A percentile compares a stretch with the other conserved stretches of the same genome.
These are phyloP conservation scores for Nylanderia fulva DNA, from an alignment of 1,140 invertebrate genomes.

Conservation along the genomic window DNA sequence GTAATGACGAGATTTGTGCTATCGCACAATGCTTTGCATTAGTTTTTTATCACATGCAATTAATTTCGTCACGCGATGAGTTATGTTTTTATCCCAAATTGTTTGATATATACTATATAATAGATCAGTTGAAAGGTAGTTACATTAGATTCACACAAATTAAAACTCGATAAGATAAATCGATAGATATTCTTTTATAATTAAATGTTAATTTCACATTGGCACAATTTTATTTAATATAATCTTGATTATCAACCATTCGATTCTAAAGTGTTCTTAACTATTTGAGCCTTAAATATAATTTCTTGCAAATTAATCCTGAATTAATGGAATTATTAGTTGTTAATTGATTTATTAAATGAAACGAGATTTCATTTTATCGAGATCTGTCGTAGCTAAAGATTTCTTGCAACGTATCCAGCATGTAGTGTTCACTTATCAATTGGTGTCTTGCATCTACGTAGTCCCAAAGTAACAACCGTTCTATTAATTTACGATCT, in stretches of 20 bases:
- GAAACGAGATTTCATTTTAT: neutral
- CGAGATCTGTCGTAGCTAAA: constrained; percentile 33
- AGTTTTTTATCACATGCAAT: constrained; percentile 40
- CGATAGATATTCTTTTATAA: neutral
- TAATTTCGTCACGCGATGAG: neutral
- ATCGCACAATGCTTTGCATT: constrained; percentile 67
- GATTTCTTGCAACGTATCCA: constrained; percentile 63
- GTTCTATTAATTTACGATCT: constrained; percentile 27
- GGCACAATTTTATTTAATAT: constrained; percentile 12
- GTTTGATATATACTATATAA: neutral
- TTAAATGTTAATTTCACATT: constrained; percentile 21
- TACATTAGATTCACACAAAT: constrained; percentile 17
- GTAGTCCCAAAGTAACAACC: constrained; percentile 60
- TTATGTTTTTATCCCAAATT: neutral
- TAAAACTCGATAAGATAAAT: constrained; percentile 37
- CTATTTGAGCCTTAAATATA: neutral
- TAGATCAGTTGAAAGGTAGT: neutral
- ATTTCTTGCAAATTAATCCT: neutral
- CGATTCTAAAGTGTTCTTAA: no score
- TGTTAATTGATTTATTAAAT: neutral
- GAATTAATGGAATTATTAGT: no score
- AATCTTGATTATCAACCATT: neutral
- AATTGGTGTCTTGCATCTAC: constrained; percentile 72
- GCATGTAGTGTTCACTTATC: constrained; percentile 75
- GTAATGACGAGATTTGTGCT: constrained; percentile 32